Evolutionary conservation across 2,797 vertebrate species (phyloP).

Genomic region (Hephaestus fuliginosus): DNA sequence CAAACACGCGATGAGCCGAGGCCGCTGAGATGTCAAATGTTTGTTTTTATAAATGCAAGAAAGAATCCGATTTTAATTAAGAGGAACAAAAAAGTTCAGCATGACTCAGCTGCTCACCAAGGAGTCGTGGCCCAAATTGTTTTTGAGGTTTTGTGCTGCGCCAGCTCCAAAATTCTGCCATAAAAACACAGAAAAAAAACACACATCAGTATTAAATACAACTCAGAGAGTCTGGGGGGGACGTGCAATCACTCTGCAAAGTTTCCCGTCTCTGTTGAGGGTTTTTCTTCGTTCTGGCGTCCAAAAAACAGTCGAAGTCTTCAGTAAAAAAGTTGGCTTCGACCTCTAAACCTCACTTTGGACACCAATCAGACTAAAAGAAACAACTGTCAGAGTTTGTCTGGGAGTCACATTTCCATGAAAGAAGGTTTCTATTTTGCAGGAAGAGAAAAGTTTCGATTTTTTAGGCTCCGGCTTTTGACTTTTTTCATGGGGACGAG

Average conservation of each 20-base stretch:
- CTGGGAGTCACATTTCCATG: neutral
- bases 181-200: constrained; percentile 21
- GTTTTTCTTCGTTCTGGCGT: constrained; percentile 10
- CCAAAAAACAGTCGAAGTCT: neutral
- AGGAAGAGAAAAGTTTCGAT: neutral
- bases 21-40: neutral
- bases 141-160: constrained; percentile 80
- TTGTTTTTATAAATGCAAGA: constrained; percentile 17
- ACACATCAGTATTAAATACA: constrained; percentile 34
- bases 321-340: neutral
- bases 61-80: constrained; percentile 22
- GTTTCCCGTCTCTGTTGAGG: constrained; percentile 27
- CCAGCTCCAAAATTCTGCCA: constrained; percentile 80
- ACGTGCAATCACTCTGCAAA: constrained; percentile 19
- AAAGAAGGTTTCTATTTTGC: constrained; percentile 7
- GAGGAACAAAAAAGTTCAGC: neutral
- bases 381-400: constrained; percentile 4
- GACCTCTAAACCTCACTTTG: neutral
- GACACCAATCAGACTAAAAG: constrained; percentile 26
- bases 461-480: neutral
- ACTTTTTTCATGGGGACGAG: no score
- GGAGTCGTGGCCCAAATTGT: constrained; percentile 79
- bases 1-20: neutral
- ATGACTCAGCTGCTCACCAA: constrained; percentile 67
- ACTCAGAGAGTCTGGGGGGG: neutral